Evolutionary conservation across 64 coral and sea anemone genomes (phyloP).

Genomic region (Montipora cactus): DNA sequence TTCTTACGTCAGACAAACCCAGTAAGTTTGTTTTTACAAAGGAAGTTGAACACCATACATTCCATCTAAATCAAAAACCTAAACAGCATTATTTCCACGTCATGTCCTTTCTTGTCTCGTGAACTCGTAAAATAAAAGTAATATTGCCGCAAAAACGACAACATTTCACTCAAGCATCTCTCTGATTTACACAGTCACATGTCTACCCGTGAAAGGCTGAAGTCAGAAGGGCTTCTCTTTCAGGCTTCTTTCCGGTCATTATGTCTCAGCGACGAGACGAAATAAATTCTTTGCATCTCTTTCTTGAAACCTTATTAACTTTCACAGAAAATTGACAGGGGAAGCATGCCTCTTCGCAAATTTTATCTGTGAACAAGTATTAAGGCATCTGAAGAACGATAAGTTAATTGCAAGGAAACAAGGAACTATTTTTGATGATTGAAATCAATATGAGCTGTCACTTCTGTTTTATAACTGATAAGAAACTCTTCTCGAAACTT

Average conservation of each 20-base stretch:
- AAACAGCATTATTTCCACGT: no score
- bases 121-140: no score
- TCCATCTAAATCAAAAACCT: no score
- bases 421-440: conserved; percentile 37
- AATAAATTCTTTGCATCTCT: not conserved
- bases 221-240: not conserved
- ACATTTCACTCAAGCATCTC: no score
- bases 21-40: no score
- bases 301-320: not conserved
- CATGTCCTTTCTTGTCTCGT: no score
- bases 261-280: not conserved
- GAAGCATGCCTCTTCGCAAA: no score
- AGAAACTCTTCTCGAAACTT: not conserved
- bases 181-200: no score
- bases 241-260: not conserved
- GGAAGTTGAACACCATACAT: no score
- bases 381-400: not conserved
- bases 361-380: not conserved
- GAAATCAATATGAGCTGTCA: not conserved
- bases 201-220: no score
- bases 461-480: conserved; percentile 34
- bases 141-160: no score
- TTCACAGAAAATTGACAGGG: not conserved
- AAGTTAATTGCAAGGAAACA: not conserved
- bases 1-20: no score